These are phyloP conservation scores for Brachypalpus laphriformis DNA, from an alignment of 2,888 invertebrate species.

Conservation along the genomic window DNA sequence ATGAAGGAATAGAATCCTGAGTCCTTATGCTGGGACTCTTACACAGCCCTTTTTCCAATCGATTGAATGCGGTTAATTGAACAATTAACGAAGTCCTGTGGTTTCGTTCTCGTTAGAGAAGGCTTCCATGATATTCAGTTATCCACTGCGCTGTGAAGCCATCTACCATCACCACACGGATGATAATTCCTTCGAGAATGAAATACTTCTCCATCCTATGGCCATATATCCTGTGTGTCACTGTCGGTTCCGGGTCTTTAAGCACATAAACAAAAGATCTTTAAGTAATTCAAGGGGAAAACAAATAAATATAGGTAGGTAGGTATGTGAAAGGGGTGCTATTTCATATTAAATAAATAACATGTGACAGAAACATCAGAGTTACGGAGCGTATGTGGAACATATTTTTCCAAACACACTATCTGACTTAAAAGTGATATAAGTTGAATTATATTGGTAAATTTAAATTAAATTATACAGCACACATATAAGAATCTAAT, in stretches of 20 bases:
- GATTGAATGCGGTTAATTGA: slow-evolving; percentile 68
- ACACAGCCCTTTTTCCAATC: slow-evolving; percentile 45
- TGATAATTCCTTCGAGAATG: slow-evolving; percentile 12
- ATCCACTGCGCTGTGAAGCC: not conserved
- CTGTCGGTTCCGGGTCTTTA: not conserved
- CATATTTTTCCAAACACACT: slow-evolving; percentile 11
- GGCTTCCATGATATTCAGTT: slow-evolving; percentile 18
- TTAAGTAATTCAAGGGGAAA: slow-evolving; percentile 12
- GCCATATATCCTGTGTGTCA: not conserved
- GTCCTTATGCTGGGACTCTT: slow-evolving; percentile 11
- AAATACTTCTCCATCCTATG: not conserved
- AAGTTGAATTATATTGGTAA: not conserved
- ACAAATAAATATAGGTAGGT: too few relatives aligned
- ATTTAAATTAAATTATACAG: too few relatives aligned
- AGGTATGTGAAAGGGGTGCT: slow-evolving; percentile 16
- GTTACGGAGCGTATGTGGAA: slow-evolving; percentile 47
- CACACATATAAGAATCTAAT: too few relatives aligned
- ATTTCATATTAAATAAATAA: slow-evolving; percentile 25
- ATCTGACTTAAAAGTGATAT: not conserved
- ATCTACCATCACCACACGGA: slow-evolving; percentile 7
- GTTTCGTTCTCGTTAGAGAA: slow-evolving; percentile 28
- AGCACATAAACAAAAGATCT: slow-evolving; percentile 25
- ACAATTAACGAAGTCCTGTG: slow-evolving; percentile 59
- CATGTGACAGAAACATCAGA: not conserved
- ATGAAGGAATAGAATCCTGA: slow-evolving; percentile 1